Evolutionary conservation across 1,140 invertebrate genomes (phyloP), one percentile per base, ranked within the genome.

Genomic region (Harpegnathos saltator): DNA sequence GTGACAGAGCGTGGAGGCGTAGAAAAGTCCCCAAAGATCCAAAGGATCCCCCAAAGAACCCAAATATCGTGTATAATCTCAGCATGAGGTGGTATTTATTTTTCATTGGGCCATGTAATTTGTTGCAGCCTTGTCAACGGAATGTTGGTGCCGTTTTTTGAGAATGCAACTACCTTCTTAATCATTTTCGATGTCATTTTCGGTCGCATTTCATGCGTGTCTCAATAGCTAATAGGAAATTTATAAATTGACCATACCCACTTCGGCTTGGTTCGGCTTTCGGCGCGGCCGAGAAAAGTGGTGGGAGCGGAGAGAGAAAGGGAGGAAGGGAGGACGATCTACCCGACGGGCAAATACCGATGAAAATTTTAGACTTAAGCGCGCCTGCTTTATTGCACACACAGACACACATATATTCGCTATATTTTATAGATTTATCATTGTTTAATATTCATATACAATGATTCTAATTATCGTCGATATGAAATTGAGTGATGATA

Each of bases 301-400:
- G n/a, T n/a, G n/a, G n/a, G n/a, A n/a, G n/a, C n/a, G n/a, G n/a
- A n/a, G n/a, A n/a, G n/a, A n/a, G n/a, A n/a, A n/a, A n/a, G n/a
- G n/a, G n/a, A n/a, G n/a, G 5, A 5, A 33, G 38, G 11, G 26
- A 50, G 7, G 61, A 73, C n/a, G 3, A 50, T 48, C 1, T 19
- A 14, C 11, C n/a, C 50, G 24, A 14, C 3, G 33, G 44, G 22
- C 22, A 63, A 19, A 26, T 82, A 58, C 38, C 68, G 24, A 62
- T 72, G 59, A 63, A 73, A 73, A 80, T 82, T 73, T 82, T 38
- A 48, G n/a, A 62, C 44, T 44, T 72, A 52, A 84, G 54, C 62
- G 56, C 22, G 56, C 22, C 33, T 69, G n/a, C 26, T 69, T 78
- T 69, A 69, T 58, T n/a, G n/a, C n/a, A n/a, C n/a, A n/a, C n/a